phyloP scores from a whole-genome alignment of 2,113 vertebrate genomes.

The Lutjanus erythropterus region DNA sequence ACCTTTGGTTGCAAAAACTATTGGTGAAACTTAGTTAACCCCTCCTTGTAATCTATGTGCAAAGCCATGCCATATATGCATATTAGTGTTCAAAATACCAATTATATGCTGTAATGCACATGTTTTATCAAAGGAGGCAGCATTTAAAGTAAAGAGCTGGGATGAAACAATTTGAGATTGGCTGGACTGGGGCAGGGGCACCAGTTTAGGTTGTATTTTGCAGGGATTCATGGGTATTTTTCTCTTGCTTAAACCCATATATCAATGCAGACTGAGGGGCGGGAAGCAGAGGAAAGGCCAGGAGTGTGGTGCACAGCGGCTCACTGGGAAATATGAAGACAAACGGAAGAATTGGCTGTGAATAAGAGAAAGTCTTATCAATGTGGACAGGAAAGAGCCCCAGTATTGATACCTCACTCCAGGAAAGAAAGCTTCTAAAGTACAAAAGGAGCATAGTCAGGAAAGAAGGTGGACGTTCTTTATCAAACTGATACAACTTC shows the following conservation, averaged over 20 bases:
- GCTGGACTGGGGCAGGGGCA: constrained; percentile 38
- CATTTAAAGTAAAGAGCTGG: constrained; percentile 1
- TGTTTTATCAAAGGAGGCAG: constrained; percentile 12
- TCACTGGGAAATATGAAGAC: constrained; percentile 88
- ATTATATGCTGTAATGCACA: neutral
- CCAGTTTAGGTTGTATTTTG: constrained; percentile 53
- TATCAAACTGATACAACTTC: constrained; percentile 65
- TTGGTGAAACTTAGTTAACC: constrained; percentile 37
- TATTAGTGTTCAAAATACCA: neutral
- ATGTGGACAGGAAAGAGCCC: constrained; percentile 82
- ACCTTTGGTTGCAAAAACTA: constrained; percentile 11
- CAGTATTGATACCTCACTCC: constrained; percentile 83
- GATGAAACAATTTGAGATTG: constrained; percentile 26
- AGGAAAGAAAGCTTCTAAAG: constrained; percentile 77
- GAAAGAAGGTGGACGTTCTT: constrained; percentile 70
- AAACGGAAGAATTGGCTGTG: constrained; percentile 84
- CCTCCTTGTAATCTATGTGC: constrained; percentile 1
- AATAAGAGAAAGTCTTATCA: constrained; percentile 81
- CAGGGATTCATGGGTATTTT: constrained; percentile 85
- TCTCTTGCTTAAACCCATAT: constrained; percentile 85
- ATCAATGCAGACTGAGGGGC: constrained; percentile 89
- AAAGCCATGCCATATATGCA: neutral
- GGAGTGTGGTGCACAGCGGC: constrained; percentile 82
- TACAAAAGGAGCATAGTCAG: constrained; percentile 71
- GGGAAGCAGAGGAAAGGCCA: constrained; percentile 85